Percentiles rank a stretch among this genome's conserved stretches.
Evolutionary conservation across 2,113 vertebrate species (phyloP).

Genomic region (Pogonocichla stellata): DNA sequence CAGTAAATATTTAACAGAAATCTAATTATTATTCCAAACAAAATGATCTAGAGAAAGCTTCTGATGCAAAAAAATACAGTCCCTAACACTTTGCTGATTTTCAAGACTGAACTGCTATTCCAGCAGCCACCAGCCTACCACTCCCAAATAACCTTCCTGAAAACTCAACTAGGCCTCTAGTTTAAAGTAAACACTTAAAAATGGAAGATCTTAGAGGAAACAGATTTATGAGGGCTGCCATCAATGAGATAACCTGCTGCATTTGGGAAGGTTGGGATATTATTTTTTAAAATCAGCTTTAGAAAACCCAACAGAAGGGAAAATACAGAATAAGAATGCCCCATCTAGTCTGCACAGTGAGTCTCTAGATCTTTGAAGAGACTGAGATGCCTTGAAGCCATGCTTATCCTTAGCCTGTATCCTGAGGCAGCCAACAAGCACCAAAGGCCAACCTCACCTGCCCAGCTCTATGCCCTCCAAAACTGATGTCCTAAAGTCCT

Average conservation of each 20-base stretch:
- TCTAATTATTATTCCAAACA: background rate
- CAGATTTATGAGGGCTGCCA: background rate
- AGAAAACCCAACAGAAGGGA: background rate
- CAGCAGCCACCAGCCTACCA: background rate
- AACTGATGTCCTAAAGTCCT: slow-evolving; percentile 63
- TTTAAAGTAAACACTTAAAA: background rate
- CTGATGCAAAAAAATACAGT: background rate
- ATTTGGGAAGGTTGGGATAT: background rate
- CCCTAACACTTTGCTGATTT: background rate
- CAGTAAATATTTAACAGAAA: background rate
- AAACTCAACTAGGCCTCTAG: background rate
- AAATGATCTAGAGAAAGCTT: background rate
- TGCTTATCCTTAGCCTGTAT: slow-evolving; percentile 17
- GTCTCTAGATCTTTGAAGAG: background rate
- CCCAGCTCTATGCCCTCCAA: slow-evolving; percentile 70
- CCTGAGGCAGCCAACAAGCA: slow-evolving; percentile 66
- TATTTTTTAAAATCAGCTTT: background rate
- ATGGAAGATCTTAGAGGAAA: background rate
- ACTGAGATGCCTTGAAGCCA: slow-evolving; percentile 35
- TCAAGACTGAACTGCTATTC: background rate
- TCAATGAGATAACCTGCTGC: background rate
- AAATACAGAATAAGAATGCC: background rate
- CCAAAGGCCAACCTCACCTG: slow-evolving; percentile 68
- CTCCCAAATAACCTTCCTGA: background rate
- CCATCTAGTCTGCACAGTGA: background rate